phyloP scores from a whole-genome alignment of 2,888 invertebrate species.

The Aricia artaxerxes region DNA sequence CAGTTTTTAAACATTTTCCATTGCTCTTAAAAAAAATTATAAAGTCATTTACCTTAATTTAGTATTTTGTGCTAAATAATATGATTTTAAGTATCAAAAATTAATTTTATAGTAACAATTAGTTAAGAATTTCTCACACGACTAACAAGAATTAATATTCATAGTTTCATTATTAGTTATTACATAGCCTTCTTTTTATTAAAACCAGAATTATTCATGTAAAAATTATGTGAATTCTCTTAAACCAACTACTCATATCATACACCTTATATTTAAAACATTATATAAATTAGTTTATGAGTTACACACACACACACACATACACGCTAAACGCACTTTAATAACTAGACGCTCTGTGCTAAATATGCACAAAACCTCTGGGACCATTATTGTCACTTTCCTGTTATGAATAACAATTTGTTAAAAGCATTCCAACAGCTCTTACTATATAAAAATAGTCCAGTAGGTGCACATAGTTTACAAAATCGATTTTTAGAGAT shows the following conservation, averaged over 20 bases:
- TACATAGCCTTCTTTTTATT: neutral
- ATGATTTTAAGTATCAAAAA: neutral
- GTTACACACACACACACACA: neutral
- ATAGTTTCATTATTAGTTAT: neutral
- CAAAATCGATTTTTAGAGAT: too few species aligned
- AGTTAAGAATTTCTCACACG: neutral
- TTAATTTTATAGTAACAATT: neutral
- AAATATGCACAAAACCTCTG: constrained; percentile 4
- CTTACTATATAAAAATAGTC: neutral
- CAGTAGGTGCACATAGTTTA: too few species aligned
- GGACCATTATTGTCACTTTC: constrained; percentile 10
- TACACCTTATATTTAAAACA: neutral
- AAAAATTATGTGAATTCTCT: neutral
- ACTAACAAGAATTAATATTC: neutral
- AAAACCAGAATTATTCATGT: neutral
- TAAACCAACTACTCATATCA: neutral
- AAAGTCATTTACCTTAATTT: neutral
- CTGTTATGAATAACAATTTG: constrained; percentile 4
- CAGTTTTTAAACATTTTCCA: neutral
- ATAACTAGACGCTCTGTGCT: neutral
- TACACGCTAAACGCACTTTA: neutral
- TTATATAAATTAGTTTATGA: neutral
- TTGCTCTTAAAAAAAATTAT: neutral
- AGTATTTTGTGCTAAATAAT: neutral
- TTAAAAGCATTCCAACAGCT: neutral